Base-by-base conservation (phyloP, 1,140 invertebrate species). In the Melipona quadrifasciata region DNA sequence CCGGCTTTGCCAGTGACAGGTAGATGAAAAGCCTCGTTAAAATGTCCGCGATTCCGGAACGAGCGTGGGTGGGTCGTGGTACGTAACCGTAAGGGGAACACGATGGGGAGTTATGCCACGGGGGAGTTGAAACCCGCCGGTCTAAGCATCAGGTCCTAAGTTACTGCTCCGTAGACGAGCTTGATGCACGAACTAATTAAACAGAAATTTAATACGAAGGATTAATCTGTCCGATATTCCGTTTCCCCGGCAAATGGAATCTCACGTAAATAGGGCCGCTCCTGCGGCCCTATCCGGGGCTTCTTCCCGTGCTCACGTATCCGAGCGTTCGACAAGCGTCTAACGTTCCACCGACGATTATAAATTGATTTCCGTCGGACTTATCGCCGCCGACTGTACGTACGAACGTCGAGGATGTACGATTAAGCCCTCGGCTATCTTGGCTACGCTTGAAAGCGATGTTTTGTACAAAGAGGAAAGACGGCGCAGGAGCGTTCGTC, bases 1-100 rank as follows among this genome's bases (percentile, higher is more conserved):
- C 72, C 73, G 57, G 84, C 76, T 75, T 86, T 85, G 86, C 80
- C 58, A 31, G 80, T 89, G 86, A 86, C 86, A 88, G 82, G 68
- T 86, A 81, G 86, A 88, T 86, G 86, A 88, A 88, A 82, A 84
- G 86, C 84, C 87, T 89, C 88, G 84, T 89, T 89, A 86, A 88
- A 86, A 84, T 80, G 88, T 84, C 75, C 71, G 80, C 80, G 70
- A 82, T 82, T 79, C 72, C 53, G 24, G 61, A 61, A 16, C 55
- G 61, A 24, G 19, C 16, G 64, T 39, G 64, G 80, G 8, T 51
- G 67, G 68, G 24, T 31, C n/a, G 72, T 39, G 72, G 53, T 39
- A 21, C 39, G 21, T 34, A 53, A 53, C 53, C 57, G 61, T 19
- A 10, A 31, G 39, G 39, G 65, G 53, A 53, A 58, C 55, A 39